A percentile compares a stretch with the other conserved stretches of the same genome.
phyloP scores from a whole-genome alignment of 35 echinoderm and acorn worm species.

The Lytechinus variegatus region DNA sequence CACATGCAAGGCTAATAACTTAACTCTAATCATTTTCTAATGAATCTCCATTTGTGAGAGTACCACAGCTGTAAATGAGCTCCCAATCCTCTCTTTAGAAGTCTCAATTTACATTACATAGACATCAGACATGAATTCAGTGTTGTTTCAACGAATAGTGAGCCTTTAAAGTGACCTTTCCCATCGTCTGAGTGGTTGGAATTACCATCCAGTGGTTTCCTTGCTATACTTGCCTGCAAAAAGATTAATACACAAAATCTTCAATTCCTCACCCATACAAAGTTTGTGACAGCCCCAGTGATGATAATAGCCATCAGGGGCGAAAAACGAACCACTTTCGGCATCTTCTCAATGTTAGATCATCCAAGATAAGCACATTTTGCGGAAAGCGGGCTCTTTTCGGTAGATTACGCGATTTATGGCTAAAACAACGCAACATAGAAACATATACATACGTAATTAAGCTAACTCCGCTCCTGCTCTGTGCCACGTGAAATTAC shows the following conservation, averaged over 20 bases:
- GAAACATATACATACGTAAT: neutral
- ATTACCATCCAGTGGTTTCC: neutral
- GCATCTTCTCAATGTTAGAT: neutral
- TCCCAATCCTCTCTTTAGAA: too few species aligned
- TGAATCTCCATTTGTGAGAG: too few species aligned
- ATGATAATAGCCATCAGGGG: neutral
- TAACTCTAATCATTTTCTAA: too few species aligned
- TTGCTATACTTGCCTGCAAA: neutral
- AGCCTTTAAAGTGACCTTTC: neutral
- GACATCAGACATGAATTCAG: neutral
- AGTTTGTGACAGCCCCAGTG: neutral
- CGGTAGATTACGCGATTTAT: neutral
- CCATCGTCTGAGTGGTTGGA: neutral
- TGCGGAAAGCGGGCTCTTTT: neutral
- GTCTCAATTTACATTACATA: too few species aligned
- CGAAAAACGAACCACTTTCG: neutral
- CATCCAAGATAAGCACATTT: neutral
- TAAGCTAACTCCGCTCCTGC: neutral
- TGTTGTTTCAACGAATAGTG: neutral
- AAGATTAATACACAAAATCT: neutral
- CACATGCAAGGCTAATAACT: too few species aligned
- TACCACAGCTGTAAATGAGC: too few species aligned
- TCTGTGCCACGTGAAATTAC: neutral
- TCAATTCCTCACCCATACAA: neutral
- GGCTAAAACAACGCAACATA: neutral